Percentiles rank a stretch among this genome's conserved stretches.
Evolutionary conservation across 2,888 invertebrate genomes (phyloP).

Genomic region (Pantelozetes paolii): DNA sequence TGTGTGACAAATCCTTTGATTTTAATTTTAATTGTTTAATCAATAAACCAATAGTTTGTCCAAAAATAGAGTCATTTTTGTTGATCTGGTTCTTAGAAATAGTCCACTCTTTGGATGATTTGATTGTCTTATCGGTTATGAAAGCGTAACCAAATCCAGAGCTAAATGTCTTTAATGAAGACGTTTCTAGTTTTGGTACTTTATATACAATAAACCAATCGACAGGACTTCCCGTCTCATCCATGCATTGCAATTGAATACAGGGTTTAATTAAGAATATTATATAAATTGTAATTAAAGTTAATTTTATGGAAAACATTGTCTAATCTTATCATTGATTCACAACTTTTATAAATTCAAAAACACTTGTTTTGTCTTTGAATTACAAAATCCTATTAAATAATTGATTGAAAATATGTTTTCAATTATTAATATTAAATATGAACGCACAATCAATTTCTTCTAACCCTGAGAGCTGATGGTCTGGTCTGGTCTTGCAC

Average conservation of each 20-base stretch:
- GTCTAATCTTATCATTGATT: too few relatives aligned
- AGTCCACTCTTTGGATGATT: conserved; percentile 17
- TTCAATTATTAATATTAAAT: too few relatives aligned
- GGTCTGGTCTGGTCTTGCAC: too few relatives aligned
- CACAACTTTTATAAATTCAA: too few relatives aligned
- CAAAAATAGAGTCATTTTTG: conserved; percentile 37
- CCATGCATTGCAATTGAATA: conserved; percentile 57
- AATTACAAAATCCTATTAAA: too few relatives aligned
- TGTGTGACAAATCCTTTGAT: conserved; percentile 51
- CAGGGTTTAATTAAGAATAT: too few relatives aligned
- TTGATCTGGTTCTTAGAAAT: conserved; percentile 29
- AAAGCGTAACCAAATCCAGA: conserved; percentile 67
- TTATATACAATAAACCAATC: conserved; percentile 60
- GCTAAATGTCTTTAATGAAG: conserved; percentile 50
- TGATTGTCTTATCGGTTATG: conserved; percentile 51
- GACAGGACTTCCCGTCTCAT: conserved; percentile 63
- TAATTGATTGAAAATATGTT: too few relatives aligned
- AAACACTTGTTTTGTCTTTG: too few relatives aligned
- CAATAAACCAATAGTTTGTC: conserved; percentile 35
- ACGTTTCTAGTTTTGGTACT: conserved; percentile 44
- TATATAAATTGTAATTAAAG: too few relatives aligned
- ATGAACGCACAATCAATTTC: too few relatives aligned
- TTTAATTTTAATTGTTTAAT: not conserved
- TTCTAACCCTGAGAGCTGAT: too few relatives aligned
- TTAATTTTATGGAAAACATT: too few relatives aligned